Evolutionary conservation across 2,113 vertebrate species (phyloP).

Genomic region (Phyllostomus hastatus): DNA sequence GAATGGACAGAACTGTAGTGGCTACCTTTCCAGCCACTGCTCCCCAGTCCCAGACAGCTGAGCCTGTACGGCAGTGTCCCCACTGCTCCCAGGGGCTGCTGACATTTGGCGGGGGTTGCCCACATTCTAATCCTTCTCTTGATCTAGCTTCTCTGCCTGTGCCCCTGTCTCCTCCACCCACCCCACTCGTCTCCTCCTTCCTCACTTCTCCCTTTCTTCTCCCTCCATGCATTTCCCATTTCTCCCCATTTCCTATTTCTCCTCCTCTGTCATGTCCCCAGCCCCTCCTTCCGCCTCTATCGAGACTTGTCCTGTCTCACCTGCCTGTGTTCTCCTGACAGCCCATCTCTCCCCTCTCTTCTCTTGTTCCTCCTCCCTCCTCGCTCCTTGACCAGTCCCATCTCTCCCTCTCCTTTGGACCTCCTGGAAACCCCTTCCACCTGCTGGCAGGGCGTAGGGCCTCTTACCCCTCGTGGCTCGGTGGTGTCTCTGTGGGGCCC

Average conservation of each 20-base stretch:
- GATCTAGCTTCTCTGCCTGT: neutral
- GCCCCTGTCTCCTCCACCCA: too few species aligned
- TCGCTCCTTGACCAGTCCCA: neutral
- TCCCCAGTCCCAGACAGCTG: neutral
- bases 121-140: neutral
- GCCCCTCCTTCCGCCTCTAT: neutral
- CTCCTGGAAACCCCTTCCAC: neutral
- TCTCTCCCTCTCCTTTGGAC: neutral
- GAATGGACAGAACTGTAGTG: neutral
- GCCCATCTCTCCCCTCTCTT: neutral
- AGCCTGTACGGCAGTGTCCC: neutral
- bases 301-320: neutral
- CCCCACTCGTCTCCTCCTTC: neutral
- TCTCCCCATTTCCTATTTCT: neutral
- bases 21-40: neutral
- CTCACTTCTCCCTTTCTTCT: neutral
- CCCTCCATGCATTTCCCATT: neutral
- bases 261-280: neutral
- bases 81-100: neutral
- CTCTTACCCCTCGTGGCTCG: conserved; percentile 67
- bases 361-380: neutral
- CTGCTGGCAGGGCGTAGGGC: neutral
- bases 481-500: conserved; percentile 67
- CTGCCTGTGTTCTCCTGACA: neutral
- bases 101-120: neutral